Conservation (phyloP, 30 jellyfish, hydroid and myxozoan genomes). For the Pelagia noctiluca region DNA sequence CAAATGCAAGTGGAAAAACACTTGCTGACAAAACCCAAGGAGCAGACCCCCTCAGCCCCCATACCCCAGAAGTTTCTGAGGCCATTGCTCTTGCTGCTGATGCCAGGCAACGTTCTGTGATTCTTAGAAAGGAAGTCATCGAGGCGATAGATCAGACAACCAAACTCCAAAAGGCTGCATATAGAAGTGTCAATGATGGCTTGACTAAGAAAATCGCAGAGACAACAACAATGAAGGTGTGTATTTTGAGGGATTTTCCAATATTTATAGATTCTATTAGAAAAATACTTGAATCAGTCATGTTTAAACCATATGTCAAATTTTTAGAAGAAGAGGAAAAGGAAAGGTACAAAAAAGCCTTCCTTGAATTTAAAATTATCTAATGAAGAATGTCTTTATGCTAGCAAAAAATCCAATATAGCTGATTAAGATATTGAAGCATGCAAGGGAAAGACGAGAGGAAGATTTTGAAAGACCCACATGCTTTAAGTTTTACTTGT, state of each 20-base stretch:
- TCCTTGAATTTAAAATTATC: too few relatives aligned
- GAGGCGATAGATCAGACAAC: conserved; percentile 76
- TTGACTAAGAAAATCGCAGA: conserved; percentile 91
- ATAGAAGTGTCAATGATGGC: conserved; percentile 88
- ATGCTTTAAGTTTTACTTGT: too few relatives aligned
- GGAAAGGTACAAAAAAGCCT: too few relatives aligned
- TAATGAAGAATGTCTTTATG: not conserved
- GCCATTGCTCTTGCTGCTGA: conserved; percentile 84
- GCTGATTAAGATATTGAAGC: too few relatives aligned
- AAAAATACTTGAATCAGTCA: too few relatives aligned
- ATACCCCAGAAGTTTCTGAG: conserved; percentile 91
- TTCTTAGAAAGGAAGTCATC: conserved; percentile 67
- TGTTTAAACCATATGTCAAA: too few relatives aligned
- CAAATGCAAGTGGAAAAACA: not conserved
- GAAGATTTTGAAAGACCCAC: not conserved
- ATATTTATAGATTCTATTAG: not conserved
- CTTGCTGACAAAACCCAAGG: not conserved
- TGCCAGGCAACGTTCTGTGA: conserved; percentile 82
- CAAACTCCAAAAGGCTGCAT: conserved; percentile 74
- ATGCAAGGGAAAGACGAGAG: not conserved
- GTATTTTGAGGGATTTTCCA: not conserved
- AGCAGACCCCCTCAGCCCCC: conserved; percentile 92
- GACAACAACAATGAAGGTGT: conserved; percentile 85
- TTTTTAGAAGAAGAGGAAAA: too few relatives aligned
- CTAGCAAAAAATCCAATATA: not conserved